Base-by-base conservation (phyloP, 2,888 invertebrate genomes). In the Tridacna gigas region DNA sequence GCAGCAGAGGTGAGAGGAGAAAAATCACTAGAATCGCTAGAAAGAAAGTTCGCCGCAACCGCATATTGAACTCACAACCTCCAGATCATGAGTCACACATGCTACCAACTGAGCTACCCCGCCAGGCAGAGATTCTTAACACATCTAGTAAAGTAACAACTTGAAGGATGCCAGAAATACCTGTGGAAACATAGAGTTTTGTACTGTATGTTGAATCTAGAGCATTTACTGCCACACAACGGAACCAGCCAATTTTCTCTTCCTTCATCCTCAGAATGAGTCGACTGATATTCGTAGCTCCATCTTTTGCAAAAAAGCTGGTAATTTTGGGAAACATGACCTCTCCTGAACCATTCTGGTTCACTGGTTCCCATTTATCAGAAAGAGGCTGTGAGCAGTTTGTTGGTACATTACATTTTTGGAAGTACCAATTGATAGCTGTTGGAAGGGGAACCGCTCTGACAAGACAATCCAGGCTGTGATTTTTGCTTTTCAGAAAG, bases 371-470 rank as follows among this genome's bases (percentile, higher is more conserved):
- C 88, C 85, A 88, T 71, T 73, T 79, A n/a, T 80, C 74, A 25
- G 20, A 25, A 0, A 47, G 15, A 2, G 63, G 67, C 18, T 25
- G 22, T 0, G 77, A 60, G 71, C 88, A 89, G 71, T 81, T 81
- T 3, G 22, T 65, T 13, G 80, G 80, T 60, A 74, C 79, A 26
- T 45, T 60, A 81, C 89, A 90, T 0, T 84, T 45, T 71, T 89
- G 86, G 81, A 85, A 89, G 61, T 79, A 84, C 91, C 90, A 91
- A 37, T 84, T 79, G 61, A 91, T 84, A 9, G 65, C 48, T 1
- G 85, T 81, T 0, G 85, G 82, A 0, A 51, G 66, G 28, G 88
- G 88, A 22, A 84, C 86, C n/a, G 86, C 77, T 26, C 63, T 66
- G 11, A 82, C 88, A 2, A 45, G 56, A 60, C 90, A 90, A 25